These are phyloP conservation scores for Neodon shergylaensis DNA, from an alignment of 2,113 vertebrate species.

Conservation along the genomic window DNA sequence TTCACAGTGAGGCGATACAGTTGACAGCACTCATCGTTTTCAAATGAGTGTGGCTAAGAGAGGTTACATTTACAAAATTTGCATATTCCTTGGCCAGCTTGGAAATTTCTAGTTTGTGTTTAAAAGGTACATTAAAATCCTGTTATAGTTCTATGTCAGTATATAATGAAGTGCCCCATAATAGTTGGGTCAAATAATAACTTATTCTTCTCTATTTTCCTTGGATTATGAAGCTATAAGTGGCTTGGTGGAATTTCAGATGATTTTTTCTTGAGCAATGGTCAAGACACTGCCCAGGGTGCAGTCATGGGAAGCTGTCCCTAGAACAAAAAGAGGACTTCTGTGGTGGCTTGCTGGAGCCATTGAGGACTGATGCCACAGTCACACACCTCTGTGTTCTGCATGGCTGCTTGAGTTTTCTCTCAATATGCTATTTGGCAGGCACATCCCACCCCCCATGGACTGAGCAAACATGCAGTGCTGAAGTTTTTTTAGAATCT, in stretches of 20 bases:
- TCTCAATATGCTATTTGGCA: not conserved
- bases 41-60: not conserved
- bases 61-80: not conserved
- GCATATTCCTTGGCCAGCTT: not conserved
- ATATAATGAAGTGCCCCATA: not conserved
- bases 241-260: not conserved
- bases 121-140: not conserved
- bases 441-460: not conserved
- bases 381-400: not conserved
- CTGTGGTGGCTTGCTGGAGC: not conserved
- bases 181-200: not conserved
- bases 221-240: not conserved
- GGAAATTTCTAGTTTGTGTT: not conserved
- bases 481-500: not conserved
- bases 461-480: not conserved
- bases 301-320: not conserved
- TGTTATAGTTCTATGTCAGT: not conserved
- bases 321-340: rapidly evolving
- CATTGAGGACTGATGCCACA: not conserved
- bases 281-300: rapidly evolving
- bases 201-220: not conserved
- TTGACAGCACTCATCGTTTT: not conserved
- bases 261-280: not conserved
- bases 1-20: not conserved
- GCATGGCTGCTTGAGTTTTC: not conserved